Percentiles rank a stretch among this genome's conserved stretches.
These are phyloP conservation scores for Drosophila lini DNA, from an alignment of 1,140 invertebrate genomes.

Conservation along the genomic window DNA sequence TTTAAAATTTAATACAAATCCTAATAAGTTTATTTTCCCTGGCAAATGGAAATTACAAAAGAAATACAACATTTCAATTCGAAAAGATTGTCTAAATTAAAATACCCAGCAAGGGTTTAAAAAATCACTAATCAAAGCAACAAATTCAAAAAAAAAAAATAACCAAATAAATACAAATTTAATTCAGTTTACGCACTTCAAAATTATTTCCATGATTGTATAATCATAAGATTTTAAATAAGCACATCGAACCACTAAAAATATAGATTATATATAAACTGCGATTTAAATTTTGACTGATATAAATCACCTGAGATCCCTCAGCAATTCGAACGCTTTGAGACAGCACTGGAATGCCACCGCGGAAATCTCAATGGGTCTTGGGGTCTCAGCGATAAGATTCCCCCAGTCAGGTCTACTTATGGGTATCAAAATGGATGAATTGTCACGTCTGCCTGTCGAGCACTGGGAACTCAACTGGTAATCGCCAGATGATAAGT, in stretches of 20 bases:
- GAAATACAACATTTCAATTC: too few species aligned
- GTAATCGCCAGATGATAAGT: conserved; percentile 42
- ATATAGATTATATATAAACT: conserved; percentile 10
- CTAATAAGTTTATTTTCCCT: too few species aligned
- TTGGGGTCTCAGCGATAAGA: conserved; percentile 30
- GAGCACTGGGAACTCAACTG: conserved; percentile 27
- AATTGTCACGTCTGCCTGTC: conserved; percentile 47
- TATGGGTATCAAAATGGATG: conserved; percentile 38
- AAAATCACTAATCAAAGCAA: not conserved
- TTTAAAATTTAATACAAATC: not conserved
- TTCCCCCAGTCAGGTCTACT: conserved; percentile 40
- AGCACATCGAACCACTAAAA: not conserved
- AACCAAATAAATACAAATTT: not conserved
- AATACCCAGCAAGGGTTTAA: too few species aligned
- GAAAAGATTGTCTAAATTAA: too few species aligned
- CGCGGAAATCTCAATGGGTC: conserved; percentile 33
- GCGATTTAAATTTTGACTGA: conserved; percentile 12
- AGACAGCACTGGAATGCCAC: conserved; percentile 20
- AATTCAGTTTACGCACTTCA: not conserved
- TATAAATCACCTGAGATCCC: conserved; percentile 31
- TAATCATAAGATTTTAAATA: not conserved
- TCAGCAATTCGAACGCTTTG: conserved; percentile 17
- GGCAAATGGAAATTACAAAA: too few species aligned
- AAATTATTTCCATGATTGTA: not conserved
- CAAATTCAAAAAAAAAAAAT: not conserved